Evolutionary conservation across 2,797 vertebrate species (phyloP), one percentile per base, ranked within the genome.

Genomic region (Nannoperca obscura): DNA sequence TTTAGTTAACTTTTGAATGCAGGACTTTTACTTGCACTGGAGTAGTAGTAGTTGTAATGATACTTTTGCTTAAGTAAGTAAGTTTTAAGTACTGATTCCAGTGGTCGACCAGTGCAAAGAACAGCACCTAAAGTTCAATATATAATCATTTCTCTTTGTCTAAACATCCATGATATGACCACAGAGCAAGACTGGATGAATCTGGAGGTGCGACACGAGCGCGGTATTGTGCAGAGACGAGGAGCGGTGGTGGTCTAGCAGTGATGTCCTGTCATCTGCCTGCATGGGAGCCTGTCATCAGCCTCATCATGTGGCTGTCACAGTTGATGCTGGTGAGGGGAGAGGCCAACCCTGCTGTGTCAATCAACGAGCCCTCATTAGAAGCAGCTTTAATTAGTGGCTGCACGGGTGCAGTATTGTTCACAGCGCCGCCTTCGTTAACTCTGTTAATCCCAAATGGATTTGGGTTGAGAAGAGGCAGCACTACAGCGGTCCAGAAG

Each of bases 301-400:
- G 92, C 91, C 93, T 94, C 92, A 93, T 94, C 94, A 92, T 93
- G 91, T 92, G 93, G 90, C 92, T 96, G 95, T 94, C 95, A 95
- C 87, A 90, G 93, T 87, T 94, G 94, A 95, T 93, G 93, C 88
- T 77, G 81, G 87, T 30, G 84, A 93, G 94, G 95, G 91, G 94
- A 95, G 94, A 95, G 94, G 94, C 92, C 94, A 94, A 92, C 89
- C 85, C 91, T 65, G 85, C 84, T 83, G 87, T 94, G 95, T 94
- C 95, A 95, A 94, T 96, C 95, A 96, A 93, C 90, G 38, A 83
- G 88, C 89, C 93, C 93, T 95, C 95, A 95, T 96, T 96, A 95
- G 92, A 90, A 93, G 91, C 81, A 27, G 84, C 86, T 90, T 94
- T 95, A 96, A 96, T 96, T 95, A 95, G 91, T 87, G 92, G 89